A percentile compares a stretch with the other conserved stretches of the same genome.
These are phyloP conservation scores for Cephalopterus ornatus DNA, from an alignment of 2,113 vertebrate genomes.

Conservation along the genomic window DNA sequence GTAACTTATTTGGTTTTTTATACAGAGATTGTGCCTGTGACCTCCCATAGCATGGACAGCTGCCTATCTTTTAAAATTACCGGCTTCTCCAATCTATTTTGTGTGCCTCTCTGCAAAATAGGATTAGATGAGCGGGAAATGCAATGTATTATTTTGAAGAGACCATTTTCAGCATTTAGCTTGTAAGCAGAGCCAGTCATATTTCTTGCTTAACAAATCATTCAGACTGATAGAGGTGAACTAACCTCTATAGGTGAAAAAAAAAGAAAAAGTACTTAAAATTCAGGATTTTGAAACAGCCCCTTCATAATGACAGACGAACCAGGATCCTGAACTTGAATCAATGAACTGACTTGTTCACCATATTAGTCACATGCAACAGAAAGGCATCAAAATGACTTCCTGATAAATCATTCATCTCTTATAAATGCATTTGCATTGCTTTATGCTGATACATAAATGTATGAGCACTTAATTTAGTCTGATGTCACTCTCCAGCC, in stretches of 20 bases:
- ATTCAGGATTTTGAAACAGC: constrained; percentile 1
- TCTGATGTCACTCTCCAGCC: constrained; percentile 64
- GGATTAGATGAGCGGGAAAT: not conserved
- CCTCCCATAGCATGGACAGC: constrained; percentile 2
- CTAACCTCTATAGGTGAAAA: not conserved
- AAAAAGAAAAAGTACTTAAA: not conserved
- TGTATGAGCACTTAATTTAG: constrained; percentile 68
- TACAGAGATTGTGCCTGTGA: not conserved
- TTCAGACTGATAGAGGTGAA: not conserved
- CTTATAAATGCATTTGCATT: constrained; percentile 25
- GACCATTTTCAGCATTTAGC: constrained; percentile 3
- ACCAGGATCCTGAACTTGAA: not conserved
- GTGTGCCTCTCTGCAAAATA: not conserved
- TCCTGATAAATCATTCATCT: constrained; percentile 66
- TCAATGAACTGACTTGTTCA: constrained; percentile 38
- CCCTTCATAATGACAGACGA: not conserved
- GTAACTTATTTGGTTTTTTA: constrained; percentile 40
- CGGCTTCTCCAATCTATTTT: not conserved
- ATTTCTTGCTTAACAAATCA: constrained; percentile 20
- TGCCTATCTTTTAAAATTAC: constrained; percentile 45
- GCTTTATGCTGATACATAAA: constrained; percentile 64
- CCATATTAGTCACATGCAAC: constrained; percentile 27
- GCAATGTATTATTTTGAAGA: constrained; percentile 1
- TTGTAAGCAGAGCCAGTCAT: not conserved
- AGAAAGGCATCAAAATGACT: constrained; percentile 32